phyloP scores from a whole-genome alignment of 92 coral and sea anemone species.

The Blastomussa wellsi region DNA sequence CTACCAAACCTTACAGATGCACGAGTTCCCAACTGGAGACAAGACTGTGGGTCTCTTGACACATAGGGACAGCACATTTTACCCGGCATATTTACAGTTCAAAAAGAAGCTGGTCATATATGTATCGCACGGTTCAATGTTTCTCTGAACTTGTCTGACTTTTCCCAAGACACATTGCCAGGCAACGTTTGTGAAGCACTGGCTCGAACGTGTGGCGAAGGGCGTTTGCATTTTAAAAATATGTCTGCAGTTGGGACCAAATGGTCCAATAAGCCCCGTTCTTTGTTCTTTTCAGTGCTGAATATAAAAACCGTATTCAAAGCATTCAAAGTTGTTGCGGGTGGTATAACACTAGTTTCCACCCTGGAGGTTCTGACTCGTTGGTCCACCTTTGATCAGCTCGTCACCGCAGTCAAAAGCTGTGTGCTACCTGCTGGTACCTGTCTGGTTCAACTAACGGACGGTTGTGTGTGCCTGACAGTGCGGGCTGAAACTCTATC shows the following conservation, averaged over 20 bases:
- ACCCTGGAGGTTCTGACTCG: constrained; percentile 7
- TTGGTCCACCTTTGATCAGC: constrained; percentile 10
- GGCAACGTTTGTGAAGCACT: too few species aligned
- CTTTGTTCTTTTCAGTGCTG: neutral
- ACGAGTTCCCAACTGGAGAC: too few species aligned
- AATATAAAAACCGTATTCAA: constrained; percentile 19
- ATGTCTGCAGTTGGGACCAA: too few species aligned
- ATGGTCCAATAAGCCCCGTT: too few species aligned
- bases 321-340: constrained; percentile 6
- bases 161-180: neutral
- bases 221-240: too few species aligned
- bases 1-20: too few species aligned
- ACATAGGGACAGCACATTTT: too few species aligned
- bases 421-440: constrained; percentile 35
- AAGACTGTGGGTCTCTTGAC: too few species aligned
- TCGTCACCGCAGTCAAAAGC: constrained; percentile 21
- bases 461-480: constrained; percentile 30
- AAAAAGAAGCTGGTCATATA: too few species aligned
- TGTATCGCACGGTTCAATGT: neutral
- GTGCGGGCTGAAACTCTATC: constrained; percentile 28
- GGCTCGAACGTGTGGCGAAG: too few species aligned
- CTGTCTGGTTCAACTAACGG: constrained; percentile 2
- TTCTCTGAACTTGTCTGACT: neutral
- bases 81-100: too few species aligned
- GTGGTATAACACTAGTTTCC: constrained; percentile 6